Percentiles rank a stretch among this genome's conserved stretches.
Evolutionary conservation across 2,113 vertebrate genomes (phyloP).

Genomic region (Cyprinodon brontotheroides): DNA sequence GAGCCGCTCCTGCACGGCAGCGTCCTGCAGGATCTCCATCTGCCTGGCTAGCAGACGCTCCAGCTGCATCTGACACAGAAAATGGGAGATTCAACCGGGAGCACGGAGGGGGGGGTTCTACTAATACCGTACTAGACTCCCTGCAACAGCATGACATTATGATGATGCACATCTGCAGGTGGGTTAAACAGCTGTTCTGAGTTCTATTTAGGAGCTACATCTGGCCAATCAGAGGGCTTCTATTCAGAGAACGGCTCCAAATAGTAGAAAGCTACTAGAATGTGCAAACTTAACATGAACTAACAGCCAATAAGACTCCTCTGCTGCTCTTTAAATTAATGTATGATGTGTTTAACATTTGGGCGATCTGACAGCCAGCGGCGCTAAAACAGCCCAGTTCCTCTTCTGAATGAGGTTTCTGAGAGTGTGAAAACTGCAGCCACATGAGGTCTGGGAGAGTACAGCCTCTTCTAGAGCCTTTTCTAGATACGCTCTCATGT

Average conservation of each 20-base stretch:
- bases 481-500: too few relatives aligned
- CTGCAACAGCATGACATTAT: too few relatives aligned
- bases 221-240: background rate
- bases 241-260: background rate
- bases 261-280: background rate
- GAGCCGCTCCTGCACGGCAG: slow-evolving; percentile 86
- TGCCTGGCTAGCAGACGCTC: slow-evolving; percentile 91
- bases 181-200: too few relatives aligned
- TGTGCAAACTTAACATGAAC: background rate
- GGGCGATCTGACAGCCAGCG: background rate
- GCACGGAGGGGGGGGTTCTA: too few relatives aligned
- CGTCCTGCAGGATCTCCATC: slow-evolving; percentile 93
- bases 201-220: background rate
- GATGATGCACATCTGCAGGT: too few relatives aligned
- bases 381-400: slow-evolving; percentile 37
- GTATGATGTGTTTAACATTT: background rate
- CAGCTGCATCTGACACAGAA: slow-evolving; percentile 81
- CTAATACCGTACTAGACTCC: too few relatives aligned
- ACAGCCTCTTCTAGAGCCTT: background rate
- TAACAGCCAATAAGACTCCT: too few relatives aligned
- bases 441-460: slow-evolving; percentile 11
- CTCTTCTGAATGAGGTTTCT: slow-evolving; percentile 29
- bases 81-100: background rate
- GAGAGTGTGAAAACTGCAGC: slow-evolving; percentile 34
- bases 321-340: slow-evolving; percentile 12